Percentiles rank a stretch among this genome's conserved stretches.
These are phyloP conservation scores for Porites evermanni DNA, from an alignment of 92 coral and sea anemone genomes.

Conservation along the genomic window DNA sequence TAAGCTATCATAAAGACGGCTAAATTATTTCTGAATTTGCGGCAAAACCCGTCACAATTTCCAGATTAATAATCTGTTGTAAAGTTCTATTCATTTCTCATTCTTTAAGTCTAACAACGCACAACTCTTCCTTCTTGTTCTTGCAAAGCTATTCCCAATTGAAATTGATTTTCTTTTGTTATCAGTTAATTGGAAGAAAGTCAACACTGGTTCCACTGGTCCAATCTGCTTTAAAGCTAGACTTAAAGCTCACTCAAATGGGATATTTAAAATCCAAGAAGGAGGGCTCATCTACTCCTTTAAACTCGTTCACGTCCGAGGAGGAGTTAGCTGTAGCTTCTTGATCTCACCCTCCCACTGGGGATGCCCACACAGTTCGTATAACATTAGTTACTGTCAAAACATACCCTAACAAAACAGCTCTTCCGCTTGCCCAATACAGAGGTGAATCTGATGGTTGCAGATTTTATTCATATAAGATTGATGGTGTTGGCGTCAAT, in stretches of 20 bases:
- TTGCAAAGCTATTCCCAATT: no score
- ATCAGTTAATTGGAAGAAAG: neutral
- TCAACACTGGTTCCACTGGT: neutral
- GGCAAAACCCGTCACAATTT: no score
- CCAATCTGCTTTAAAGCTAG: neutral
- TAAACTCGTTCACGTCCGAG: neutral
- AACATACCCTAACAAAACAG: neutral
- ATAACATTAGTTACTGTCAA: neutral
- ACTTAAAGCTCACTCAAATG: neutral
- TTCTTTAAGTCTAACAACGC: no score
- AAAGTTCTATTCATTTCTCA: no score
- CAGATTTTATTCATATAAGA: neutral
- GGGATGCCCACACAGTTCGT: neutral
- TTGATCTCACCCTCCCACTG: neutral
- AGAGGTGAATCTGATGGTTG: neutral
- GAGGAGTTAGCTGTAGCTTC: neutral
- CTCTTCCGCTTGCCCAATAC: neutral
- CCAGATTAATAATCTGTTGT: no score
- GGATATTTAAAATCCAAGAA: neutral
- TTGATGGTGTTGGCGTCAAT: neutral
- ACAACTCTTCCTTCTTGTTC: no score
- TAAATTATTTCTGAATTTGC: no score
- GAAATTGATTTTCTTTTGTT: neutral
- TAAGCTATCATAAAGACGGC: no score
- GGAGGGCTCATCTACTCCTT: neutral